Evolutionary conservation across 2,888 invertebrate species (phyloP).

Genomic region (Galerucella nymphaeae): DNA sequence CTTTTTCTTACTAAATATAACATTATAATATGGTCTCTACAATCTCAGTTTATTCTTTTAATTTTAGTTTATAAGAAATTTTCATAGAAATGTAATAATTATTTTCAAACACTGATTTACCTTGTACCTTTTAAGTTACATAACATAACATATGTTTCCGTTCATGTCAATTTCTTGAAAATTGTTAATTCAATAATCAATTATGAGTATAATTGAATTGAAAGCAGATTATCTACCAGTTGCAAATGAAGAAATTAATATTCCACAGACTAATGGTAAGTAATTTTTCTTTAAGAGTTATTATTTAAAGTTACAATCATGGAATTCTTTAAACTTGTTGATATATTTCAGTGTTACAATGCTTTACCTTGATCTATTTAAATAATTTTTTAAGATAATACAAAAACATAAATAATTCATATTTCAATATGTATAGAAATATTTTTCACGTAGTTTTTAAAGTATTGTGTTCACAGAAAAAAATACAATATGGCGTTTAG

Average conservation of each 20-base stretch:
- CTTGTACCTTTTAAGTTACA: background rate
- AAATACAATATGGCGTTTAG: too few relatives aligned
- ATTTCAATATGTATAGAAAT: too few relatives aligned
- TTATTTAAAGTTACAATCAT: background rate
- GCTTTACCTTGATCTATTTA: too few relatives aligned
- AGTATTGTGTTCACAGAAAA: too few relatives aligned
- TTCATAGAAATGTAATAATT: background rate
- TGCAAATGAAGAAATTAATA: background rate
- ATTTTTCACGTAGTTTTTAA: too few relatives aligned
- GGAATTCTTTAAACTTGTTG: too few relatives aligned
- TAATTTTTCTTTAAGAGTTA: background rate
- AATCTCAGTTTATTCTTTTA: too few relatives aligned
- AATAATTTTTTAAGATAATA: too few relatives aligned
- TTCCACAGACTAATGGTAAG: background rate
- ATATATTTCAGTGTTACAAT: too few relatives aligned
- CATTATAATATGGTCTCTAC: too few relatives aligned
- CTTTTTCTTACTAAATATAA: background rate
- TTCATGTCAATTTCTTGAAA: too few relatives aligned
- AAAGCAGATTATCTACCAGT: background rate
- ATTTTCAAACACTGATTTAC: background rate
- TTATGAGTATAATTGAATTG: background rate
- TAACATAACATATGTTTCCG: background rate
- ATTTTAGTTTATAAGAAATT: background rate
- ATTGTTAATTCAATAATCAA: background rate
- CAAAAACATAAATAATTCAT: too few relatives aligned